Percentiles rank a stretch among this genome's conserved stretches.
Evolutionary conservation across 2,797 vertebrate species (phyloP).

Genomic region (Ispidina picta): DNA sequence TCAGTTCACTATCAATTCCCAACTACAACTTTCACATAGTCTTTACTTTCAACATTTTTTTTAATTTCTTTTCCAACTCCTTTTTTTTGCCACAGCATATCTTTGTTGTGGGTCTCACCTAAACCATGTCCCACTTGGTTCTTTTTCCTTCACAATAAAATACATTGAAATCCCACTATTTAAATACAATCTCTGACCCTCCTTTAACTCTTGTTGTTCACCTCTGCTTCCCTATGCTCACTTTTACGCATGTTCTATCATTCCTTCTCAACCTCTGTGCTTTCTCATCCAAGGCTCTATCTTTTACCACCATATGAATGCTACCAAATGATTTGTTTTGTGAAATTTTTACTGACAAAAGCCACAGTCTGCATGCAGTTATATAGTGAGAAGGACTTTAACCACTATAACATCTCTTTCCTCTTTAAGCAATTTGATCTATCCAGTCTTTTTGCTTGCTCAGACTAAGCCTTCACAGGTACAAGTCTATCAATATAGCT

Average conservation of each 20-base stretch:
- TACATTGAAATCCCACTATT: neutral
- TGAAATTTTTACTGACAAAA: neutral
- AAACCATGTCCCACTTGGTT: neutral
- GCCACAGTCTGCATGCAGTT: neutral
- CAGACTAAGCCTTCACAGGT: neutral
- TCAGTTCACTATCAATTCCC: neutral
- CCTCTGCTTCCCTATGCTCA: neutral
- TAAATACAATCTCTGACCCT: neutral
- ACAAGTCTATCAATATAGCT: neutral
- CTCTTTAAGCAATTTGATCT: neutral
- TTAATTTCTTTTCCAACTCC: neutral
- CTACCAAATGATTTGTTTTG: neutral
- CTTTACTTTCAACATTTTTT: neutral
- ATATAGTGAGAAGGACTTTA: neutral
- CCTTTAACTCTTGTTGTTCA: neutral
- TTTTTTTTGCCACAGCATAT: neutral
- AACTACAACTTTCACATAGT: neutral
- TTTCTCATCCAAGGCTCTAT: neutral
- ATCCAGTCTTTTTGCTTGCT: neutral
- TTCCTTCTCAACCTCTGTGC: neutral
- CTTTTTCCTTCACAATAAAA: neutral
- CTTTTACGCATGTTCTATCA: neutral
- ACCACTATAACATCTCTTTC: neutral
- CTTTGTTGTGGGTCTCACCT: neutral
- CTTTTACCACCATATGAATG: neutral